Evolutionary conservation across 1,140 invertebrate species (phyloP).

Genomic region (Cydia strobilella): DNA sequence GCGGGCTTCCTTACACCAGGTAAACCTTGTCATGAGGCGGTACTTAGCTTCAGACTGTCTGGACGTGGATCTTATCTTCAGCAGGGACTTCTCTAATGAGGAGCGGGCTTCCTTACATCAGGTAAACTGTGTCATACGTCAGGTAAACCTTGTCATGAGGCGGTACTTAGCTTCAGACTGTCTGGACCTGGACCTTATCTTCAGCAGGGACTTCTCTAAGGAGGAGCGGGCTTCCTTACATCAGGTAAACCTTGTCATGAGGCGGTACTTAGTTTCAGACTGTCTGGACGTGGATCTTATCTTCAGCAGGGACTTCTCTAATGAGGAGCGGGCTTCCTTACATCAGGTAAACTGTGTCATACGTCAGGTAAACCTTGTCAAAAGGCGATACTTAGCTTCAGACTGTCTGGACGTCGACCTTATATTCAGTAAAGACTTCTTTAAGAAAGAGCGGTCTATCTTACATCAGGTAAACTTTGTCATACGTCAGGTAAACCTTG

Average conservation of each 20-base stretch:
- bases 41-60: constrained; percentile 78
- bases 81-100: constrained; percentile 85
- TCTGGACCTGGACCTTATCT: constrained; percentile 81
- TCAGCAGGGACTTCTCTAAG: constrained; percentile 85
- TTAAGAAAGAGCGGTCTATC: constrained; percentile 84
- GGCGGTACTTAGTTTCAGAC: constrained; percentile 77
- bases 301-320: constrained; percentile 85
- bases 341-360: constrained; percentile 67
- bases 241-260: constrained; percentile 38
- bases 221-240: constrained; percentile 87
- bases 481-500: not conserved
- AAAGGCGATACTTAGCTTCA: constrained; percentile 71
- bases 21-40: constrained; percentile 41
- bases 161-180: constrained; percentile 78
- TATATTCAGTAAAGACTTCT: constrained; percentile 86
- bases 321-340: constrained; percentile 85
- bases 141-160: not conserved
- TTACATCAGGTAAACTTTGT: constrained; percentile 78
- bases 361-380: not conserved
- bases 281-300: constrained; percentile 81
- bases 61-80: constrained; percentile 83
- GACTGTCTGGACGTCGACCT: constrained; percentile 79
- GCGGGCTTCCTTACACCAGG: constrained; percentile 82
- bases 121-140: not conserved
- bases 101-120: constrained; percentile 85